Percentiles rank a stretch among this genome's conserved stretches.
phyloP scores from a whole-genome alignment of 2,888 invertebrate species.

The Drepanosiphum platanoidis region DNA sequence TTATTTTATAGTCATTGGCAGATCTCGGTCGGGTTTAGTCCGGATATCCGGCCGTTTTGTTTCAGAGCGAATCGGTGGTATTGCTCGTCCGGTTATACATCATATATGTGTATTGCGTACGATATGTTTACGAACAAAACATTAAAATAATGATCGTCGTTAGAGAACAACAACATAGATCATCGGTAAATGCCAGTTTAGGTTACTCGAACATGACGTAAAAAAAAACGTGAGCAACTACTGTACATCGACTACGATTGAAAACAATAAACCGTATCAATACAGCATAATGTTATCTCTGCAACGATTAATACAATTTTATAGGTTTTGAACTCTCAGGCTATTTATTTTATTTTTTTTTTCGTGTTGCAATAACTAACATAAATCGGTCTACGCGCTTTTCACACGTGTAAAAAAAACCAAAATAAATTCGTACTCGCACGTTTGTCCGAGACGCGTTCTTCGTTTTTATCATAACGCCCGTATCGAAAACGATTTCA shows the following conservation, averaged over 20 bases:
- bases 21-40: neutral
- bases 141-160: neutral
- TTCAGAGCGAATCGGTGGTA: neutral
- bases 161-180: neutral
- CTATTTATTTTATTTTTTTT: neutral
- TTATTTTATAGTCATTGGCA: neutral
- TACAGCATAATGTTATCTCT: too few relatives aligned
- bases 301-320: neutral
- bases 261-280: neutral
- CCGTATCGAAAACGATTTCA: too few relatives aligned
- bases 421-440: neutral
- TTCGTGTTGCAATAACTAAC: neutral
- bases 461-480: too few relatives aligned
- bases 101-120: neutral
- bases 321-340: neutral
- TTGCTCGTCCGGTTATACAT: too few relatives aligned
- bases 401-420: neutral
- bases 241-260: neutral
- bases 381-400: neutral
- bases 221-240: neutral
- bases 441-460: too few relatives aligned
- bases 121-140: neutral
- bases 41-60: constrained; percentile 36
- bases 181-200: too few relatives aligned
- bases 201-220: neutral